Evolutionary conservation across 1,140 invertebrate species (phyloP), one percentile per base, ranked within the genome.

Genomic region (Drosophila elegans): DNA sequence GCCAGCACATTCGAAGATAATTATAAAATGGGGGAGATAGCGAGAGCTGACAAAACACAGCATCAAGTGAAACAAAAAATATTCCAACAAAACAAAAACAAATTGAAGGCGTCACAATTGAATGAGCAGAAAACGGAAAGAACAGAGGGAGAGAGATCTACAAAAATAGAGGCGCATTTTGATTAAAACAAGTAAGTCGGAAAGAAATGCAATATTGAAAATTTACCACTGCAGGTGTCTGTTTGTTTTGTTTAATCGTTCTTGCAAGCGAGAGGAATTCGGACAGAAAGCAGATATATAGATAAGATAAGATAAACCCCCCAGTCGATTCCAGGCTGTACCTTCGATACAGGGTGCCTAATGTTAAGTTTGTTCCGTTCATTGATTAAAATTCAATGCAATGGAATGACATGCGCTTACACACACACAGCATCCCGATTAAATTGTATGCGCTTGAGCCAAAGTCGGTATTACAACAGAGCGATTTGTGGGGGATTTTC

Each of bases 61-160:
- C 34, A 55, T 34, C 52, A 51, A 44, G 51, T 36, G 45, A 63
- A 62, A 54, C 42, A 53, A 34, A 38, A 61, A 34, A 29, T 57
- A 49, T 16, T 13, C 16, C 34, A 41, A 49, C 39, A 55, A 66
- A 56, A 74, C 60, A 86, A 57, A 81, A 78, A 79, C 60, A 86
- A 78, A 83, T 68, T 62, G 44, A 68, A 83, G 59, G 71, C 79
- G 76, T 89, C 72, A 83, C 75, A 89, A 60, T 79, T 79, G 84
- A 83, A 84, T 68, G 79, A 51, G 56, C 44, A 49, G 10, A 41
- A 32, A 10, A 13, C n/a, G 34, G 21, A 46, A 27, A 6, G 9
- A 73, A 29, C 6, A 21, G 29, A 6, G 29, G 2, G 13, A 41
- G 34, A 57, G 45, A 45, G 38, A 29, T 39, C 39, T 12, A 56